A percentile compares a stretch with the other conserved stretches of the same genome.
Conservation (phyloP, 2,888 invertebrate species). For the Erynnis tages region DNA sequence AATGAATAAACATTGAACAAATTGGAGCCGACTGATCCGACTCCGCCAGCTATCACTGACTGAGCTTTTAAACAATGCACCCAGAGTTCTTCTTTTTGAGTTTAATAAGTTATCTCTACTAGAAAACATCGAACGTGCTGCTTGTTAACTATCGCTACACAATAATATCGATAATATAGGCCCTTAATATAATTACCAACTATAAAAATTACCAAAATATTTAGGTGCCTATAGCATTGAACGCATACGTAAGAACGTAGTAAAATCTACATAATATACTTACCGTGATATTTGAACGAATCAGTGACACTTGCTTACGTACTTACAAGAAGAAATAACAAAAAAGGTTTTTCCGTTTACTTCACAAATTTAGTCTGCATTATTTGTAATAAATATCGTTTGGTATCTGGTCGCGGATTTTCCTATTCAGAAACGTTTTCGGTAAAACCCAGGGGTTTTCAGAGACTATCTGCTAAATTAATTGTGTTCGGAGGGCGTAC, state of each 20-base stretch:
- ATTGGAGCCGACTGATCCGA: slow-evolving; percentile 52
- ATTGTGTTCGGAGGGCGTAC: slow-evolving; percentile 25
- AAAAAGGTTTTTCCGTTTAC: not conserved
- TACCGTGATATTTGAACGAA: not conserved
- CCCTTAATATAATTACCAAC: too few species aligned
- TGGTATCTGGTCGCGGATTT: not conserved
- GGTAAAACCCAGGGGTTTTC: slow-evolving; percentile 4
- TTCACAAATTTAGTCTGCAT: not conserved
- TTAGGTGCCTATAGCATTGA: too few species aligned
- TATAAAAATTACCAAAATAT: too few species aligned
- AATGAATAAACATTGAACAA: slow-evolving; percentile 71
- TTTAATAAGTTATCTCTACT: not conserved
- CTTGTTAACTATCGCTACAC: too few species aligned
- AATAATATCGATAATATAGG: too few species aligned
- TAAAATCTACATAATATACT: too few species aligned
- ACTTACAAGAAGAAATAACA: not conserved
- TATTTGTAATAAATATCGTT: not conserved
- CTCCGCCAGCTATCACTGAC: slow-evolving; percentile 26
- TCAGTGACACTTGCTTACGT: not conserved
- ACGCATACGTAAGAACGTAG: too few species aligned
- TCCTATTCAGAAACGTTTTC: not conserved
- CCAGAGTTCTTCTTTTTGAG: slow-evolving; percentile 28
- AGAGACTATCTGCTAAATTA: slow-evolving; percentile 12
- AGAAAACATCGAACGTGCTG: not conserved
- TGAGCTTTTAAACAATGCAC: slow-evolving; percentile 35